Evolutionary conservation across 2,888 invertebrate genomes (phyloP).

Genomic region (Junonia oenone): DNA sequence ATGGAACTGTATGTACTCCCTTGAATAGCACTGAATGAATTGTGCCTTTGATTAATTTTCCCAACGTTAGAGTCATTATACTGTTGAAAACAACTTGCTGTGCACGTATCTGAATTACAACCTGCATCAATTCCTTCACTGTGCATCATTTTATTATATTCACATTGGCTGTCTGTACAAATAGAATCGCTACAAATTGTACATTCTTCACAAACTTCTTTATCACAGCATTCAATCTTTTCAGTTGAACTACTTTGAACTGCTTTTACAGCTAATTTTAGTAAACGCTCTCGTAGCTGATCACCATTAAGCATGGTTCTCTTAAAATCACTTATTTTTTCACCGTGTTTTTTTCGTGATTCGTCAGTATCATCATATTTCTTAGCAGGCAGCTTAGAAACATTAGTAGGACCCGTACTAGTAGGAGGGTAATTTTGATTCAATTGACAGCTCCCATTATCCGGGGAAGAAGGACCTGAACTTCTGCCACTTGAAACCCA

Average conservation of each 20-base stretch:
- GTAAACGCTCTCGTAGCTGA: slow-evolving; percentile 82
- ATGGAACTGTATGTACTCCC: slow-evolving; percentile 56
- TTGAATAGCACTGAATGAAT: slow-evolving; percentile 71
- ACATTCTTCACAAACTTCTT: slow-evolving; percentile 73
- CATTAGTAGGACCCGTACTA: slow-evolving; percentile 52
- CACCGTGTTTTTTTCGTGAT: slow-evolving; percentile 46
- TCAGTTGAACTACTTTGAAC: slow-evolving; percentile 64
- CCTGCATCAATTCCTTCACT: slow-evolving; percentile 64
- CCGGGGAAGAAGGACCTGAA: slow-evolving; percentile 82
- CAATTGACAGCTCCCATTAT: slow-evolving; percentile 74
- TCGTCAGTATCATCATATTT: slow-evolving; percentile 45
- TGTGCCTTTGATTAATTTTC: slow-evolving; percentile 66
- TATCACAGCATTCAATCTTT: slow-evolving; percentile 76
- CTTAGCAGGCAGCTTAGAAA: slow-evolving; percentile 46
- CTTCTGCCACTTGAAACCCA: slow-evolving; percentile 90
- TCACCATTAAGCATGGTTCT: slow-evolving; percentile 81
- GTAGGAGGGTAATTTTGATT: slow-evolving; percentile 64
- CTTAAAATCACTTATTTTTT: slow-evolving; percentile 66
- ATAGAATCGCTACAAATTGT: slow-evolving; percentile 75
- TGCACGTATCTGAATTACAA: slow-evolving; percentile 67
- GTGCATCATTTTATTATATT: slow-evolving; percentile 70
- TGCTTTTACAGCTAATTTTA: slow-evolving; percentile 80
- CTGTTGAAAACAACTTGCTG: slow-evolving; percentile 64
- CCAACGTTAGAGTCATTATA: slow-evolving; percentile 48
- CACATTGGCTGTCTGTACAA: slow-evolving; percentile 73